Evolutionary conservation across 2,888 invertebrate species (phyloP), one percentile per base, ranked within the genome.

Genomic region (Agonopterix arenella): DNA sequence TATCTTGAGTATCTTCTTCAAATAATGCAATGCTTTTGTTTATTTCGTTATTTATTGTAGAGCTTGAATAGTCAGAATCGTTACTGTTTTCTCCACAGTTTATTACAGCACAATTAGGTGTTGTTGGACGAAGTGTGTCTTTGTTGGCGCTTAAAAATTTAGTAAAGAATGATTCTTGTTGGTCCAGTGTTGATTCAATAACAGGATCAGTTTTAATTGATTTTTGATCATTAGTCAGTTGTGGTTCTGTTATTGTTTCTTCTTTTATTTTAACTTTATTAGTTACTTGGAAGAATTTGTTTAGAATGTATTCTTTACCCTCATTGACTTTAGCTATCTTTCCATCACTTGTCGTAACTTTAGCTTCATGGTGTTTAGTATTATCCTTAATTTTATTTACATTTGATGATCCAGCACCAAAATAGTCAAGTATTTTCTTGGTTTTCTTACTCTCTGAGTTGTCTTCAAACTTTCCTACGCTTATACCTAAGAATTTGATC

Each of bases 381-480:
- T 43, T 52, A n/a, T 57, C 61, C 48, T 62, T 66, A 43, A 46
- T 44, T 51, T 60, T 66, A 1, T 47, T 46, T 36, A 69, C 68
- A 64, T 78, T 84, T 49, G 80, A 79, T 46, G 76, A 45, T 36
- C 77, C 76, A 54, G 75, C 85, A 59, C 81, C 81, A 65, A 93
- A 93, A 76, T 92, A 92, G 51, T 91, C 86, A 44, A 90, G 80
- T 45, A 93, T 90, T 50, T 88, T 90, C 58, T 81, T 91, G 7
- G 84, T 89, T 70, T 91, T 91, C 54, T 90, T 90, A 50, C 51
- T 73, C 8, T 90, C 85, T 47, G 80, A 57, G 48, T 79, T 76
- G 46, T 92, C 91, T 73, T 93, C 93, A 77, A 96, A 96, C 73
- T 96, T 95, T 0, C 94, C 93, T 10, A 93, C 94, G 68, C 94